Evolutionary conservation across 2,888 invertebrate species (phyloP).

Genomic region (Cantharis flavilabris): DNA sequence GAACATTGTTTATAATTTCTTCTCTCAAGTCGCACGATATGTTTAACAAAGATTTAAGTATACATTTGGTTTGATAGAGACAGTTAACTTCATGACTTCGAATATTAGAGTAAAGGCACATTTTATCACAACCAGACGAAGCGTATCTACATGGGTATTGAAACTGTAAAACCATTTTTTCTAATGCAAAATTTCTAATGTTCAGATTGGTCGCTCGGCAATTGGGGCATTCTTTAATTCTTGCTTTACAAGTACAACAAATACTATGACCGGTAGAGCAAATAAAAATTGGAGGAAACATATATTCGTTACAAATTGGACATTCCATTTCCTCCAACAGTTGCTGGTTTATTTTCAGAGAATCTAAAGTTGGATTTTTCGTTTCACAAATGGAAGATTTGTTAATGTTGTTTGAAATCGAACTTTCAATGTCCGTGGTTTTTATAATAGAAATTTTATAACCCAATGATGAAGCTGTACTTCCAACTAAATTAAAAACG

Average conservation of each 20-base stretch:
- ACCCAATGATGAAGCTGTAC: slow-evolving; percentile 2
- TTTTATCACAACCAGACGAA: not conserved
- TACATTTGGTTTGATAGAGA: not conserved
- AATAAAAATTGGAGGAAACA: slow-evolving; percentile 13
- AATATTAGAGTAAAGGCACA: not conserved
- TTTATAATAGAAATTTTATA: slow-evolving; percentile 22
- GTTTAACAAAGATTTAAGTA: not conserved
- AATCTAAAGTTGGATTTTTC: not conserved
- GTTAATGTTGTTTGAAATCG: not conserved
- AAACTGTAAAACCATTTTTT: not conserved
- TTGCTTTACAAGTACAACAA: slow-evolving; percentile 7
- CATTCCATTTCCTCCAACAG: slow-evolving; percentile 10
- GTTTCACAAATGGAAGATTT: not conserved
- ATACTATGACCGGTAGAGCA: slow-evolving; percentile 12
- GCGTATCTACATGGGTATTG: not conserved
- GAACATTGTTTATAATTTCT: not conserved
- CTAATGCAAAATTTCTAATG: not conserved
- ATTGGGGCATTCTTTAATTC: slow-evolving; percentile 6
- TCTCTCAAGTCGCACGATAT: not conserved
- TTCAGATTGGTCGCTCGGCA: slow-evolving; percentile 1
- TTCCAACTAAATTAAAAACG: slow-evolving; percentile 9
- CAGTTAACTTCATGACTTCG: not conserved
- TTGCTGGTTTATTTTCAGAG: not conserved
- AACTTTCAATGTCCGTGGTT: slow-evolving; percentile 10
- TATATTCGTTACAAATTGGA: slow-evolving; percentile 3